Base-by-base conservation (phyloP, 37 sponge, comb jelly and placozoan genomes). In the Agelas oroides region DNA sequence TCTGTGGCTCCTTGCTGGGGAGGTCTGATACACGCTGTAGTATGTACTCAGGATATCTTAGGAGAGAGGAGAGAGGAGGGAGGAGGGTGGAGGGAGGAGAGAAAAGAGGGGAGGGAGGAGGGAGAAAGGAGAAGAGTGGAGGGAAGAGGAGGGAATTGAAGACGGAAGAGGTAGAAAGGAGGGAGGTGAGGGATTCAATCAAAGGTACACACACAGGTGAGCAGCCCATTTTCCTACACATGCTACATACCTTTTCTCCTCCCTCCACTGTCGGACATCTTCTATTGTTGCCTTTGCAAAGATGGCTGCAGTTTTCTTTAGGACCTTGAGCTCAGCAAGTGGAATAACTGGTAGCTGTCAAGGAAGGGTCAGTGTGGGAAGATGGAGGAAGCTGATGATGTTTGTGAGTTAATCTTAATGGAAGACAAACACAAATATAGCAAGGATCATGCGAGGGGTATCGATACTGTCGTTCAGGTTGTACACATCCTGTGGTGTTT, bases 401-500 rank as follows among this genome's bases (percentile, higher is more conserved):
- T 27, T 25, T 14, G 62, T 25, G 11, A 25, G 62, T 14, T 23
- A 56, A 19, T 15, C 65, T 24, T 13, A 23, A 13, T 24, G 33
- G 11, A 36, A 70, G 12, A 70, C 11, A 14, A 70, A 70, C 14
- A 5, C 17, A 11, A 35, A 40, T n/a, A 40, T 1, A 46, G 53
- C 2, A 14, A 16, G 53, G 16, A 20, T 41, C 21, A 38, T 46
- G 46, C 8, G 3, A 8, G 46, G 46, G 46, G 46, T n/a, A n/a
- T 39, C 54, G 67, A 65, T 83, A 94, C 94, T 83, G 77, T 94
- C 91, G 19, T 65, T 71, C 18, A 94, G 28, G 52, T 83, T 65
- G 80, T 94, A 94, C 14, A 94, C 94, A 40, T 94, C 94, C 40
- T 67, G 71, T 28, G 90, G 87, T 14, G 46, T 60, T 60, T 73